Conservation (phyloP, 2,113 vertebrate species). For the Astur gentilis region DNA sequence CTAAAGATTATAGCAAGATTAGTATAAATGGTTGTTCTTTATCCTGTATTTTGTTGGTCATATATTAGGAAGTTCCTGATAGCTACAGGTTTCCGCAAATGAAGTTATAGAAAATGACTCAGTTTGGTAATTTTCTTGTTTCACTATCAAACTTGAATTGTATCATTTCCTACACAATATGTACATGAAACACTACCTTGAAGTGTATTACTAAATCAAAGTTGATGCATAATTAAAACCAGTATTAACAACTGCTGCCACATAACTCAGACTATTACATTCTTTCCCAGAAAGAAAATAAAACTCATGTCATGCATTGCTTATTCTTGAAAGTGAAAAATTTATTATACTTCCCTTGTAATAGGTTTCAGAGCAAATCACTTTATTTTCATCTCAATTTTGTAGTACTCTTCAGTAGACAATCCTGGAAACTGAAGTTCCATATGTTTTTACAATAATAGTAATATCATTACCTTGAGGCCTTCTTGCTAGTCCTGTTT, state of each 20-base stretch:
- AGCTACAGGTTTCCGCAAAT: background rate
- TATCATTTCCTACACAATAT: background rate
- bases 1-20: background rate
- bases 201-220: background rate
- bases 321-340: conserved; percentile 29
- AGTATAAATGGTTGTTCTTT: background rate
- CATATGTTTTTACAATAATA: background rate
- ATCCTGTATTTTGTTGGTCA: background rate
- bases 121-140: background rate
- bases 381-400: background rate
- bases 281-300: conserved; percentile 5
- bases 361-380: background rate
- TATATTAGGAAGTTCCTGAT: background rate
- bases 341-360: background rate
- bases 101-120: background rate
- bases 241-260: background rate
- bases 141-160: background rate
- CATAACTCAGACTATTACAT: background rate
- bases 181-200: background rate
- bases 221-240: conserved; percentile 17
- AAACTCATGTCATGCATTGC: background rate
- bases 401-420: background rate
- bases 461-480: background rate
- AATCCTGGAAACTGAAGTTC: background rate
- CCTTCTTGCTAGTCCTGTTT: background rate